Evolutionary conservation across 2,888 invertebrate genomes (phyloP), one percentile per base, ranked within the genome.

Genomic region (Tachina grossa): DNA sequence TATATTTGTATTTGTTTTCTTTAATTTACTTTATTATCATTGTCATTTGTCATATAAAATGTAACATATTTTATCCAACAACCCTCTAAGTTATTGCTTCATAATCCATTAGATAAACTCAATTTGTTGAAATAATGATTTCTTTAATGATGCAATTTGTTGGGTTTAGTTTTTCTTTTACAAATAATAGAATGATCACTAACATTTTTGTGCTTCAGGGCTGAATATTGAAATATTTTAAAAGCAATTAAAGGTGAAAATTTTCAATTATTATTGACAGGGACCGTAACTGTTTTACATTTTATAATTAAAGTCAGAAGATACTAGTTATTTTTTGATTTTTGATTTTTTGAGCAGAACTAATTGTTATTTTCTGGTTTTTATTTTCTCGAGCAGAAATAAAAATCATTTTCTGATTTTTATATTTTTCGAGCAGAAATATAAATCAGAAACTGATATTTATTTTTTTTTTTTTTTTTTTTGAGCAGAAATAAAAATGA

Each of bases 21-120:
- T 57, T 43, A 53, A 47, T 68, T 45, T 1, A 1, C 10, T 47
- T 55, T 68, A 10, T 1, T 49, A 49, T 55, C 16, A 61, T n/a
- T 49, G 55, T 84, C 83, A 78, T 86, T 88, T 86, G 87, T 85
- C 78, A 87, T 81, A 87, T 59, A 78, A 87, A 86, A 85, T 80
- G 76, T 77, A 87, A 84, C 83, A 83, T 66, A 22, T 83, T 31
- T 72, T 10, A 51, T 2, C 5, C 0, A 55, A 53, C 61, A 53
- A 31, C 71, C 51, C 45, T 41, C 43, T 59, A 2, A 4, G 2
- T 41, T 61, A 14, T 68, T 59, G 39, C 19, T 19, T 14, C 41
- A 13, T 59, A 74, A 68, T 61, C 43, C 57, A 76, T 83, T 77
- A 57, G 39, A 57, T 51, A 43, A 57, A 51, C 16, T 43, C 49